phyloP scores from a whole-genome alignment of 2,797 vertebrate species.

The Phataginus tetradactyla region DNA sequence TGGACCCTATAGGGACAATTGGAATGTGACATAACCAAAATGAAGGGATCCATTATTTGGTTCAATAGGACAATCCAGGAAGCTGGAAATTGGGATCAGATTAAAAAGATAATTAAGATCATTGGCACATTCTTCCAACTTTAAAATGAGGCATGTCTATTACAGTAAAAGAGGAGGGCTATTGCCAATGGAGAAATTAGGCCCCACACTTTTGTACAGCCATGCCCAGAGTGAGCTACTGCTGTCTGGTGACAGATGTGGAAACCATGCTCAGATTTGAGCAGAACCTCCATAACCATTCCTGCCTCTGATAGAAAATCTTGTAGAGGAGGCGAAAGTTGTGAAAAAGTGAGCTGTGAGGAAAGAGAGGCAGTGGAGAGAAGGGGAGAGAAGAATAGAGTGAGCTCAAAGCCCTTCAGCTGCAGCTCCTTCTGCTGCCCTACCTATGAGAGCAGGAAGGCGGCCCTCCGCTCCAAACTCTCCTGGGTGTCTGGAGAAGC shows the following conservation, averaged over 20 bases:
- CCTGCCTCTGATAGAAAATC: neutral
- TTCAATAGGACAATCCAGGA: slow-evolving; percentile 27
- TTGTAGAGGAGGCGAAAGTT: neutral
- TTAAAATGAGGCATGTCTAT: slow-evolving; percentile 35
- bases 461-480: neutral
- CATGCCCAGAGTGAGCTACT: neutral
- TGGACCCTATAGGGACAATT: neutral
- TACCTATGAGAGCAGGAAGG: neutral
- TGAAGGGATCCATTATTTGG: neutral
- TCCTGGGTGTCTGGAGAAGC: neutral
- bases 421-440: neutral
- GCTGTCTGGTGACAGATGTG: neutral
- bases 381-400: neutral
- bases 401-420: neutral
- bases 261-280: neutral
- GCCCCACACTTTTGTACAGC: neutral
- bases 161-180: neutral
- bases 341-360: neutral
- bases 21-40: neutral
- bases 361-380: neutral
- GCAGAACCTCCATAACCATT: neutral
- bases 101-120: neutral
- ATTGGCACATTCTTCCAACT: neutral
- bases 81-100: slow-evolving; percentile 18
- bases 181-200: neutral